phyloP scores from a whole-genome alignment of 2,113 vertebrate species.

The Syngnathus scovelli region DNA sequence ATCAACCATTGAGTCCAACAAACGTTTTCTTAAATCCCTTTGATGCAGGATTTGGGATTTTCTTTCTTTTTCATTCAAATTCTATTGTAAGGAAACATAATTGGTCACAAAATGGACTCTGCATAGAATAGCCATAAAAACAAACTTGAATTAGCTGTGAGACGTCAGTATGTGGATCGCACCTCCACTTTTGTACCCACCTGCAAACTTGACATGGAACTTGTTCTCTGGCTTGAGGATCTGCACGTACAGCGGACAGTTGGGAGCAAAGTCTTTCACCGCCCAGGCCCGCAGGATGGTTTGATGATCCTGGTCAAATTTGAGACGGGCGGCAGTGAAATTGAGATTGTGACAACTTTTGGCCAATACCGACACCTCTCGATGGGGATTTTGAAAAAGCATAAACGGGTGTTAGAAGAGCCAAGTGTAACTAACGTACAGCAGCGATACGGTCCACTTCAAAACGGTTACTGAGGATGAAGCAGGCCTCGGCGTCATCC shows the following conservation, averaged over 20 bases:
- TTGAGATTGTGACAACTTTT: not conserved
- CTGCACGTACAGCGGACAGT: slow-evolving; percentile 79
- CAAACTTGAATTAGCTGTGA: not conserved
- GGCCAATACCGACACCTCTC: not conserved
- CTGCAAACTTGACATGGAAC: slow-evolving; percentile 84
- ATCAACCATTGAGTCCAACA: not conserved
- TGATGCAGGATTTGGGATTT: not conserved
- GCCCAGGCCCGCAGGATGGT: slow-evolving; percentile 80
- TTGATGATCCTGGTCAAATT: slow-evolving; percentile 74
- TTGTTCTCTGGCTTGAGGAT: slow-evolving; percentile 81
- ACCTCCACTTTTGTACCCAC: slow-evolving; percentile 45
- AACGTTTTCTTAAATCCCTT: not conserved
- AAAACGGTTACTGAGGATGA: slow-evolving; percentile 81
- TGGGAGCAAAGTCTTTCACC: slow-evolving; percentile 79
- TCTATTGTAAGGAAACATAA: not conserved
- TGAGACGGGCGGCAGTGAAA: slow-evolving; percentile 20
- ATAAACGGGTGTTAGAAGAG: slow-evolving; percentile 23
- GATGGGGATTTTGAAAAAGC: not conserved
- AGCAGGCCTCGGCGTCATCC: slow-evolving; percentile 81
- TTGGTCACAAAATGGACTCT: not conserved
- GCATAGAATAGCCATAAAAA: not conserved
- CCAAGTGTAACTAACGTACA: slow-evolving; percentile 66
- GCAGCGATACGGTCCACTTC: slow-evolving; percentile 81
- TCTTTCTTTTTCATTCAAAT: not conserved
- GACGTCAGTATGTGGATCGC: not conserved